Conservation (phyloP, 64 coral and sea anemone genomes). For the Platygyra sinensis region DNA sequence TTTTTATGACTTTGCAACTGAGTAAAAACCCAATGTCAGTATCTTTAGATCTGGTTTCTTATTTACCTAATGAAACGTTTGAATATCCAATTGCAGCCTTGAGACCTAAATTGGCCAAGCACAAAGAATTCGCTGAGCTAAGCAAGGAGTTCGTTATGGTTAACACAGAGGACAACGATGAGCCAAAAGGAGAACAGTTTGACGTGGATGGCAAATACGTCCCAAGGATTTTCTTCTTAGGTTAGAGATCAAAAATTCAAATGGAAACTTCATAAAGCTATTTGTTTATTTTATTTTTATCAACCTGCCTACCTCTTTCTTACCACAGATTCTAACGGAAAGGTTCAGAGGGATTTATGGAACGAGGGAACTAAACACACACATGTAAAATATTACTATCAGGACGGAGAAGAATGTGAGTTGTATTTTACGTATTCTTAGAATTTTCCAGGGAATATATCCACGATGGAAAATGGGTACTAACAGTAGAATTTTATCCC, state of each 20-base stretch:
- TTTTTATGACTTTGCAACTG: not conserved
- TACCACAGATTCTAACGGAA: conserved; percentile 74
- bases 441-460: too few relatives aligned
- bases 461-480: too few relatives aligned
- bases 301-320: not conserved
- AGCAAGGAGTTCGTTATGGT: conserved; percentile 88
- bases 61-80: not conserved
- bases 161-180: conserved; percentile 71
- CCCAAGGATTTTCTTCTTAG: conserved; percentile 79
- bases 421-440: not conserved
- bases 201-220: conserved; percentile 82
- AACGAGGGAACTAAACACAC: conserved; percentile 86
- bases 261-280: too few relatives aligned
- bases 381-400: conserved; percentile 90
- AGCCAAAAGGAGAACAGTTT: conserved; percentile 80
- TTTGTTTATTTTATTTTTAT: too few relatives aligned
- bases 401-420: conserved; percentile 87
- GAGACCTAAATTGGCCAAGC: conserved; percentile 58
- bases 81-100: conserved; percentile 38
- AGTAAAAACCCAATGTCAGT: not conserved
- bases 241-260: conserved; percentile 11
- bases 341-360: conserved; percentile 80
- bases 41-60: too few relatives aligned
- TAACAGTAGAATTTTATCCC: too few relatives aligned
- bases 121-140: conserved; percentile 64